Evolutionary conservation across 2,113 vertebrate genomes (phyloP), one percentile per base, ranked within the genome.

Genomic region (Paracanthobrama guichenoti): DNA sequence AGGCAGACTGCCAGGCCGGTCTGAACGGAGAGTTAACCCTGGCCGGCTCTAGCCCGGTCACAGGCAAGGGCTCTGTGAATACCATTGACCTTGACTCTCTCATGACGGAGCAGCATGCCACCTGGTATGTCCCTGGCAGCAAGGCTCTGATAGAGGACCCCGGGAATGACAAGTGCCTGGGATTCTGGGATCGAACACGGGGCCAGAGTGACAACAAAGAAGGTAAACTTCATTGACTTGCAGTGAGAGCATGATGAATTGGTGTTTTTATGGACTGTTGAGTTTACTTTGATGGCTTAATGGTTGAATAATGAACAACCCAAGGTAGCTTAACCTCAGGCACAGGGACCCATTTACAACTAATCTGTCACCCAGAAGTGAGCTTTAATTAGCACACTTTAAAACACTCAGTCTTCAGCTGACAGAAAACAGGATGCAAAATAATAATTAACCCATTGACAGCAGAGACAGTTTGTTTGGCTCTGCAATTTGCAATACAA

Each of bases 31-130:
- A 97, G 93, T 94, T 94, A 4, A 95, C 97, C 91, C 93, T 98
- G 96, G 94, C 94, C 90, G 93, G 94, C 93, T 97, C 96, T 90
- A 97, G 97, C 91, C 94, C 95, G 0, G 96, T 98, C 86, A 93
- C 94, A 2, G 95, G 95, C 91, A 98, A 99, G 93, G 95, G 95
- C 50, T 93, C 96, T 91, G 96, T 99, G 95, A 97, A 97, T 95
- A 97, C 97, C 92, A 98, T 99, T 85, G 98, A 99, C 95, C 96
- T 99, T 94, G 98, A 99, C 96, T 97, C 97, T 71, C 95, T 99
- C 89, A 99, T 99, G 97, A 97, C 97, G 6, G 97, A 99, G 94
- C 97, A 99, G 94, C 97, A 97, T 77, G 96, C 97, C 93, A 96
- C 96, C 93, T 99, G 98, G 98, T 99, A 98, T 94, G 95, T 98